These are phyloP conservation scores for Yponomeuta plumbellus DNA, from an alignment of 2,888 invertebrate species.

Conservation along the genomic window DNA sequence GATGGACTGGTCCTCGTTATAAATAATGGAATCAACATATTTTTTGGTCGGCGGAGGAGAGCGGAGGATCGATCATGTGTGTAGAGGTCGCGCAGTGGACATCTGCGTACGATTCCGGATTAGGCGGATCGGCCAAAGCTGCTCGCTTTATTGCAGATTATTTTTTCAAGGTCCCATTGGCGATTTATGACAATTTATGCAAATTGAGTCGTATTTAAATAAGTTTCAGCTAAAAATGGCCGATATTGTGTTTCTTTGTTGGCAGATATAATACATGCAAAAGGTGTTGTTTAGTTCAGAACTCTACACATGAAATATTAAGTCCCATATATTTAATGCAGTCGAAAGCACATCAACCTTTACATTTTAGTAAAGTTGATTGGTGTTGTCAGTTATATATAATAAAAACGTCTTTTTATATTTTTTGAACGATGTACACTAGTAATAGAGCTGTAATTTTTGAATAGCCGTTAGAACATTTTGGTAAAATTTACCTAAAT, in stretches of 20 bases:
- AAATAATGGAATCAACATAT: conserved; percentile 59
- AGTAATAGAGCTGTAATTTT: too few species aligned
- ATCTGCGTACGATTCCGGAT: conserved; percentile 47
- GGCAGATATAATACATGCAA: background rate
- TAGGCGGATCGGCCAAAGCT: conserved; percentile 36
- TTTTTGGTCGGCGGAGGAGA: conserved; percentile 23
- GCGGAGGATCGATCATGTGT: conserved; percentile 40
- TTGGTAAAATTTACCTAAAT: too few species aligned
- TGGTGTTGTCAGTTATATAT: too few species aligned
- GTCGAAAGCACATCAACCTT: too few species aligned
- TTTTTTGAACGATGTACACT: too few species aligned
- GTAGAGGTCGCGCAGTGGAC: conserved; percentile 57
- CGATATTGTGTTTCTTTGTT: conserved; percentile 1
- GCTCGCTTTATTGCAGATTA: conserved; percentile 40
- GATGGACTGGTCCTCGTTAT: conserved; percentile 32
- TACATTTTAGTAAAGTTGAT: too few species aligned
- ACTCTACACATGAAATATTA: too few species aligned
- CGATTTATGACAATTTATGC: conserved; percentile 13
- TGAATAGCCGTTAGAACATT: too few species aligned
- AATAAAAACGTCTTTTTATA: too few species aligned
- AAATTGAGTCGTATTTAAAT: conserved; percentile 8
- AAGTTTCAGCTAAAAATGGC: background rate
- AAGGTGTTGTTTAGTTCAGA: background rate
- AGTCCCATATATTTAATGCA: too few species aligned
- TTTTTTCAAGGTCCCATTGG: conserved; percentile 44